Conservation (phyloP, 2,113 vertebrate genomes). For the Ciconia stormi region DNA sequence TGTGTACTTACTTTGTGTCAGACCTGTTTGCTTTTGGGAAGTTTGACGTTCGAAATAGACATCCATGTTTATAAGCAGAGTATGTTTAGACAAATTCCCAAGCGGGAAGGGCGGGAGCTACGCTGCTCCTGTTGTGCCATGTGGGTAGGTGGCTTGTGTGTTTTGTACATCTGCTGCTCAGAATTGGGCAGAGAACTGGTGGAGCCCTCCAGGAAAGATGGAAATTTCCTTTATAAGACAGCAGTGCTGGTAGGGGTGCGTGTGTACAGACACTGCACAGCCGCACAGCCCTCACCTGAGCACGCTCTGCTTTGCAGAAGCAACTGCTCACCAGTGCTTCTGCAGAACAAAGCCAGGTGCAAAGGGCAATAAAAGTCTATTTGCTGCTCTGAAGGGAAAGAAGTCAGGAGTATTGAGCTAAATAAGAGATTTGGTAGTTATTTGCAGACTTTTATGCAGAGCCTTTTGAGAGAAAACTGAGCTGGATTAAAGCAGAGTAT, state of each 20-base stretch:
- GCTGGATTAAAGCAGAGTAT: neutral
- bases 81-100: neutral
- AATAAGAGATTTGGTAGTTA: neutral
- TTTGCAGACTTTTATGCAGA: neutral
- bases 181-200: neutral
- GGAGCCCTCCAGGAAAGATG: neutral
- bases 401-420: neutral
- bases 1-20: neutral
- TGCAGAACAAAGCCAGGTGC: neutral
- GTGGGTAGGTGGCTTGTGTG: neutral
- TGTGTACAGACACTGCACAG: too few species aligned
- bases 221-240: neutral
- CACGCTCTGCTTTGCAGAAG: neutral
- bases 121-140: neutral
- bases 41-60: neutral
- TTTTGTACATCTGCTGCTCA: neutral
- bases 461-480: neutral
- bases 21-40: neutral
- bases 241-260: fast-evolving
- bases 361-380: neutral
- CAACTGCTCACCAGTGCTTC: neutral
- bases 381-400: neutral
- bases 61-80: fast-evolving
- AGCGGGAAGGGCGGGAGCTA: neutral
- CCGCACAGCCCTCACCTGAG: fast-evolving